Evolutionary conservation across 2,888 invertebrate species (phyloP), one percentile per base, ranked within the genome.

Genomic region (Malthinus flaveolus): DNA sequence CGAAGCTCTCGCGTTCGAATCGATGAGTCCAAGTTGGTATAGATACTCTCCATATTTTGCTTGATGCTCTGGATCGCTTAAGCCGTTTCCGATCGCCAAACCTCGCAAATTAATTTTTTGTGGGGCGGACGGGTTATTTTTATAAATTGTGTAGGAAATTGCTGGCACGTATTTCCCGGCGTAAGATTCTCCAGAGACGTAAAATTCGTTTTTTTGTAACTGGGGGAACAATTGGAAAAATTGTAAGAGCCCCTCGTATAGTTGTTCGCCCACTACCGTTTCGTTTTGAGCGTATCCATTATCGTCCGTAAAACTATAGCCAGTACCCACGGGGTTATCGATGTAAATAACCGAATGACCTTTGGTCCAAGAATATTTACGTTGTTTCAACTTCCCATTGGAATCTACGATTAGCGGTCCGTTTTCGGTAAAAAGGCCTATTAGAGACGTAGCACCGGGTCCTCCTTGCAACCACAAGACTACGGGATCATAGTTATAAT

Each of bases 251-350:
- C 89, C 90, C 50, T 84, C 83, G 71, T 93, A 90, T 6, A 96
- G 76, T 74, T 96, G 88, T 48, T 85, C 83, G 0, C 90, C 95
- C 1, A 96, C 91, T 73, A 89, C 87, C 0, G 84, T 85, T 77
- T 95, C 89, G 75, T 91, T 88, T 4, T 80, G 85, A 7, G 90
- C 90, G 77, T 90, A 95, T 0, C 95, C 95, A 53, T 78, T 83
- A 12, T 88, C 86, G 12, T 88, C 86, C 0, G 95, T 94, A 71
- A 94, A 95, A 78, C 95, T 95, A 74, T 89, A 97, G 0, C 96
- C 96, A 1, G 94, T 90, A 1, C 95, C 94, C 0, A 93, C 96
- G 0, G 96, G 96, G 77, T 94, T 96, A 75, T 97, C 96, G 54
- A 97, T 90, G 75, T 92, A 97, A 52, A 97, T 84, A 37, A 96